These are phyloP conservation scores for Pycnonotus jocosus DNA, from an alignment of 2,113 vertebrate species.

Conservation along the genomic window DNA sequence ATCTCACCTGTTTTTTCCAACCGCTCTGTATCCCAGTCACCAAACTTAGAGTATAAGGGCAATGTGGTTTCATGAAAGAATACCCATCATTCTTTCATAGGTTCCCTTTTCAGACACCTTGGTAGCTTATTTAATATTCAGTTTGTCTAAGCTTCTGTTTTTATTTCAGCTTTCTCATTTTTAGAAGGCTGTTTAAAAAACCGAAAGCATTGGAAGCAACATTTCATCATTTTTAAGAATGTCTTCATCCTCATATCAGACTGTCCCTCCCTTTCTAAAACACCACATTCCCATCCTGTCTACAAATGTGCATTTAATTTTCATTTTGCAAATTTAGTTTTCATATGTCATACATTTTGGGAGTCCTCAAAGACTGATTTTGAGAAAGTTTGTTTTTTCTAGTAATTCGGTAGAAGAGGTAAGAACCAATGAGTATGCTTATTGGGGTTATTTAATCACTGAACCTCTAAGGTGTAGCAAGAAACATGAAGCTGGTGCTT, in stretches of 20 bases:
- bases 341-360: background rate
- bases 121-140: slow-evolving; percentile 41
- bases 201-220: slow-evolving; percentile 16
- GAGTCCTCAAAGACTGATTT: slow-evolving; percentile 14
- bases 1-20: background rate
- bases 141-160: slow-evolving; percentile 37
- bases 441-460: slow-evolving; percentile 19
- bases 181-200: slow-evolving; percentile 36
- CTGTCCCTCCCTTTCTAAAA: background rate
- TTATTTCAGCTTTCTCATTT: slow-evolving; percentile 36
- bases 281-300: background rate
- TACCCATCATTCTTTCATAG: background rate
- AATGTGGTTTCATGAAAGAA: background rate
- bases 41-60: background rate
- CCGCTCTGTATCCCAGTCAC: background rate
- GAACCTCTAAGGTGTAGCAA: background rate
- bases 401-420: slow-evolving; percentile 11
- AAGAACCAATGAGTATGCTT: background rate
- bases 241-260: background rate
- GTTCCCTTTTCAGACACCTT: background rate
- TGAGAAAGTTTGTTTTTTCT: slow-evolving; percentile 32
- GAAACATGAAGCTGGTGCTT: slow-evolving; percentile 27
- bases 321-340: slow-evolving; percentile 30
- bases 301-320: background rate
- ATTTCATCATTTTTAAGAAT: slow-evolving; percentile 26